Evolutionary conservation across 2,888 invertebrate genomes (phyloP), one percentile per base, ranked within the genome.

Genomic region (Epinotia nisella): DNA sequence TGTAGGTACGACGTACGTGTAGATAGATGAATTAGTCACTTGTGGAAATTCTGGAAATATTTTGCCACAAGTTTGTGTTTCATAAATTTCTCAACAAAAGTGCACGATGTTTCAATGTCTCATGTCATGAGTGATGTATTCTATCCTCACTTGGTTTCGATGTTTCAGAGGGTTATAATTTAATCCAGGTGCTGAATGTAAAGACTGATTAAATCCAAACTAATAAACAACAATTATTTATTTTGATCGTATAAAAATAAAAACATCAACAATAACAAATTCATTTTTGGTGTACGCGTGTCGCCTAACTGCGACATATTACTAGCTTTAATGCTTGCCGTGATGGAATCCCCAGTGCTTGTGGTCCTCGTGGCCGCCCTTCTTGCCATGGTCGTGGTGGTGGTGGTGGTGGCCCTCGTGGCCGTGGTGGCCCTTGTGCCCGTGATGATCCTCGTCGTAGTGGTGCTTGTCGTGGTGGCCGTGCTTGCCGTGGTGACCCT

Each of bases 401-500:
- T 96, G 95, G 76, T 96, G 94, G 81, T 96, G 96, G 81, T 97
- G 96, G 29, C 95, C 95, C 68, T 96, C 96, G 83, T 96, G 96
- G 17, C 97, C 97, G 80, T 96, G 95, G 82, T 96, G 96, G n/a
- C 96, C 96, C 82, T 97, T 95, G 88, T 96, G 96, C 1, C 96
- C 97, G 83, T 97, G 96, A 84, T 97, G 96, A 78, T 95, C 96
- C 78, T 97, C 96, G 79, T 97, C 96, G 85, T 96, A 95, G 83
- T 97, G 97, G 75, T 96, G 96, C 86, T 97, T 97, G 83, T 97
- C 96, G 85, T 96, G 96, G 83, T 97, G 96, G 13, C 96, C 97
- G 81, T 97, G 96, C 84, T 97, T 96, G 68, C 96, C 97, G 82
- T 96, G 95, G 82, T 97, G 96, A 70, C 96, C 96, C 75, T 96